phyloP scores from a whole-genome alignment of 2,797 vertebrate genomes.

The Pangasius krempfi region DNA sequence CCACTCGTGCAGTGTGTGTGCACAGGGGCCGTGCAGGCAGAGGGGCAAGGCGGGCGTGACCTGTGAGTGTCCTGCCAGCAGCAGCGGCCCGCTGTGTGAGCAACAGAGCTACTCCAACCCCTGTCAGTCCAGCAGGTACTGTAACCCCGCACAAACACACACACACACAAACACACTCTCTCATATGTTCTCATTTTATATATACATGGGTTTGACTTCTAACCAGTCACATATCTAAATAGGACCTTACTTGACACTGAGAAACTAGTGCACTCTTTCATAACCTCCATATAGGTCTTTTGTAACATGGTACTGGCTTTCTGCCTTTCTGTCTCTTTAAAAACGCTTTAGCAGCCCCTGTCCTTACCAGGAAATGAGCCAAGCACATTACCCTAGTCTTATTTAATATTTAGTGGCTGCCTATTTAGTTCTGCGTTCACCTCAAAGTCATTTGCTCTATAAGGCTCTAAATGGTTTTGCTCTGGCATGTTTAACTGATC shows the following conservation, averaged over 20 bases:
- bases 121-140: conserved; percentile 87
- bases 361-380: background rate
- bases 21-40: conserved; percentile 87
- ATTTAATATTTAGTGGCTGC: background rate
- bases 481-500: background rate
- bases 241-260: background rate
- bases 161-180: background rate
- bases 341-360: background rate
- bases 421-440: background rate
- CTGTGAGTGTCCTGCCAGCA: conserved; percentile 90
- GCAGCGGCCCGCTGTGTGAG: conserved; percentile 85
- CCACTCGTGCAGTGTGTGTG: conserved; percentile 91
- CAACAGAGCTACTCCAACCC: conserved; percentile 77
- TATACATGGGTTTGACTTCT: background rate
- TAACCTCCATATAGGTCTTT: background rate
- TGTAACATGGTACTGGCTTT: background rate
- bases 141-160: background rate
- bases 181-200: background rate
- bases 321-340: background rate
- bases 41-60: conserved; percentile 86
- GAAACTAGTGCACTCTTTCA: background rate
- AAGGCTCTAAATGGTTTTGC: background rate
- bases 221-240: background rate
- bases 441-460: background rate
- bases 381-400: background rate